Conservation (phyloP, 2,888 invertebrate species). For the Gymnocheta viridis region DNA sequence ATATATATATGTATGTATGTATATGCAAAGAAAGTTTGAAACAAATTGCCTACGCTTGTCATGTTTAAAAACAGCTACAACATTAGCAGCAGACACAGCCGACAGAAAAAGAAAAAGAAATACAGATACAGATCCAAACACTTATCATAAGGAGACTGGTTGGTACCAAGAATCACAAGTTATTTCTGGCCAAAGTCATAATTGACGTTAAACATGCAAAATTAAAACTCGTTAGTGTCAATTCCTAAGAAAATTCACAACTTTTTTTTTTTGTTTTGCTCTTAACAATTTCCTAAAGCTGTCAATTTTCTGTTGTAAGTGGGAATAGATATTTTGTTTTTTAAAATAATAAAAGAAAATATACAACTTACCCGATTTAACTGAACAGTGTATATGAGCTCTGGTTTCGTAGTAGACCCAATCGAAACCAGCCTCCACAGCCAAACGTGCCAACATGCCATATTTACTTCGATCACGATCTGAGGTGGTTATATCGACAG, state of each 20-base stretch:
- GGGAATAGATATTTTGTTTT: constrained; percentile 2
- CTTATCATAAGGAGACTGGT: not conserved
- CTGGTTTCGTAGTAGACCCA: constrained; percentile 99
- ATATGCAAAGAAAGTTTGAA: constrained; percentile 61
- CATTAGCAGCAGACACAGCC: constrained; percentile 49
- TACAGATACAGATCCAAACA: constrained; percentile 1
- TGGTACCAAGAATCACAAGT: constrained; percentile 64
- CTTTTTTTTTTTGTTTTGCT: constrained; percentile 11
- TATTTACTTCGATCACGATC: constrained; percentile 96
- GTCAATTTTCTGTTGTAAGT: constrained; percentile 52
- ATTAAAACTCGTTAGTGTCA: constrained; percentile 80
- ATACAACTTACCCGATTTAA: constrained; percentile 93
- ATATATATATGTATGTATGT: not conserved
- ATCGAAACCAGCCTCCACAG: constrained; percentile 98
- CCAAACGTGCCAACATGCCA: constrained; percentile 97
- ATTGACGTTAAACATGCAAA: constrained; percentile 78
- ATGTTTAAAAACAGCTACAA: constrained; percentile 75
- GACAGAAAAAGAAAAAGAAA: constrained; percentile 19
- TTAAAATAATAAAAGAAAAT: not conserved
- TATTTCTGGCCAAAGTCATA: constrained; percentile 62
- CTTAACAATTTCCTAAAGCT: constrained; percentile 39
- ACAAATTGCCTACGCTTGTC: constrained; percentile 79
- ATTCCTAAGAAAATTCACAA: constrained; percentile 75
- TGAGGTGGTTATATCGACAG: constrained; percentile 97
- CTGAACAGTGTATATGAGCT: constrained; percentile 97